Evolutionary conservation across 1,140 invertebrate genomes (phyloP), one percentile per base, ranked within the genome.

Genomic region (Magallana angulata): DNA sequence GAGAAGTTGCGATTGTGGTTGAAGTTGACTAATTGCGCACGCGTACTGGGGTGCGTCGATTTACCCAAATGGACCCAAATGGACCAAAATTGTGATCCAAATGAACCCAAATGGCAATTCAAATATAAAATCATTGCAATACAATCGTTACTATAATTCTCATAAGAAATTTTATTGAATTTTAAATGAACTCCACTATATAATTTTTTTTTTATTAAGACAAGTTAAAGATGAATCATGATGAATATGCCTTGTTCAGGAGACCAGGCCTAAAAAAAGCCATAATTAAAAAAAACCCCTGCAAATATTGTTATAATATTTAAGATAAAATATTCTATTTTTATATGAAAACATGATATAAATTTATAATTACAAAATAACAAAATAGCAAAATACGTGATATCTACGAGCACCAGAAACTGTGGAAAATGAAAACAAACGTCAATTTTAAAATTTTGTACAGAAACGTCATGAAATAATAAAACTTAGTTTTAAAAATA

Each of bases 331-430:
- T 60, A 60, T 60, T 60, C 59, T 60, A 60, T 60, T 60, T 60
- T 60, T 60, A 60, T 60, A 60, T 60, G 59, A 60, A 60, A 60
- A 60, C 59, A 60, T 60, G 59, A 60, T 60, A 60, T 2, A 60
- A 60, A 60, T 60, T 60, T 60, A 60, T 60, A 60, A 60, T 60
- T 60, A 60, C 59, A 60, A 60, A 60, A 60, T 60, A 60, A n/a
- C n/a, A n/a, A n/a, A n/a, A n/a, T n/a, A n/a, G 59, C 59, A 60
- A 60, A 60, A 60, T 5, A 60, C 59, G 59, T 60, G 59, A 60
- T 60, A 60, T 60, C 59, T 60, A 60, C 59, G 59, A 60, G 59
- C 59, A 60, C 6, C 59, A 60, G 59, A 60, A 60, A 60, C 59
- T 60, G 59, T 60, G 59, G 59, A 60, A 60, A 60, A 60, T 60